Conservation (phyloP, 2,797 vertebrate species). For the Esox masquinongy region DNA sequence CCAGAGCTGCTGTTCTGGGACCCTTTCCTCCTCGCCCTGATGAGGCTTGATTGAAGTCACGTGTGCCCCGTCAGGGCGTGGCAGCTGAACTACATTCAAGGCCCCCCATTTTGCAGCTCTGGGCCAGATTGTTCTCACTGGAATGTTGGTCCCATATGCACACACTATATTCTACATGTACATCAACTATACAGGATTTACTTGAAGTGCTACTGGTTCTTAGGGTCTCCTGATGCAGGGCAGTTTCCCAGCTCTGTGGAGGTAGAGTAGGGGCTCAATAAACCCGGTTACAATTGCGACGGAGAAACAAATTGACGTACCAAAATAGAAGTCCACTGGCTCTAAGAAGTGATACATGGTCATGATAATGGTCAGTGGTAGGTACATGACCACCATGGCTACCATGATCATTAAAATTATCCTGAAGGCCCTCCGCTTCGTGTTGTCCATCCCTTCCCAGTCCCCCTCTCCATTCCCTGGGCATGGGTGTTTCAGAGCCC, state of each 20-base stretch:
- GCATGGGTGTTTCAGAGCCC: conserved; percentile 23
- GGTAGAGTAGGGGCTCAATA: conserved; percentile 30
- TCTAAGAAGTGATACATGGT: neutral
- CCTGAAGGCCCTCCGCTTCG: conserved; percentile 38
- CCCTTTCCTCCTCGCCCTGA: no score
- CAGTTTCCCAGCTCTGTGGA: conserved; percentile 36
- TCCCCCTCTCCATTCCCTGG: conserved; percentile 18
- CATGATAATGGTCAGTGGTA: neutral
- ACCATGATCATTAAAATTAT: conserved; percentile 30
- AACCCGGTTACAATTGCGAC: neutral
- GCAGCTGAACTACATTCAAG: no score
- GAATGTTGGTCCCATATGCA: no score
- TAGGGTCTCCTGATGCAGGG: neutral
- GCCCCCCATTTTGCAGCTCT: no score
- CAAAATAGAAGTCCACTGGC: neutral
- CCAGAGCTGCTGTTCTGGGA: no score
- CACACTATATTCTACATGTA: neutral
- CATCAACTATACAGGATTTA: neutral
- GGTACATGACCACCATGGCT: neutral
- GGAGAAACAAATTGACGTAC: neutral
- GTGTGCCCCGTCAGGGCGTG: no score
- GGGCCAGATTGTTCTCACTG: no score
- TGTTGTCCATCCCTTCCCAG: conserved; percentile 15
- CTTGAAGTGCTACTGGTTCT: no score
- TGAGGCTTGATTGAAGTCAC: no score